These are phyloP conservation scores for Petrocephalus zakoni DNA, from an alignment of 2,113 vertebrate species.

Conservation along the genomic window DNA sequence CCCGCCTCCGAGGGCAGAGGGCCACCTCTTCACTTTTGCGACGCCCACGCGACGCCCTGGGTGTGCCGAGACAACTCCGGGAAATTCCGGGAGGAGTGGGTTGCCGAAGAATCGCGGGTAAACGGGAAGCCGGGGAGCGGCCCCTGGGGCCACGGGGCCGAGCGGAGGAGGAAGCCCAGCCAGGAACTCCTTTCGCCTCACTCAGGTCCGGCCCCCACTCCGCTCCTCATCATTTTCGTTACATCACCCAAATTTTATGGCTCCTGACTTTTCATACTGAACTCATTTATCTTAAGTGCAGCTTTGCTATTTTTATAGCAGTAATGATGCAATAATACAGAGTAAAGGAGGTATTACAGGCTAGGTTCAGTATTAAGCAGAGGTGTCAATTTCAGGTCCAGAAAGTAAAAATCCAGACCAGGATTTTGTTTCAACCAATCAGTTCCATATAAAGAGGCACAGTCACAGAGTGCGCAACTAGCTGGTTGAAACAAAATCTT, in stretches of 20 bases:
- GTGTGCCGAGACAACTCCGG: background rate
- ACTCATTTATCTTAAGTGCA: background rate
- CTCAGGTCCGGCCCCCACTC: background rate
- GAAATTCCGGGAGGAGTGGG: background rate
- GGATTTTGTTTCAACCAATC: too few species aligned
- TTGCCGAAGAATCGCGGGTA: background rate
- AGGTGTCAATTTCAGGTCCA: too few species aligned
- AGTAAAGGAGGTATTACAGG: background rate
- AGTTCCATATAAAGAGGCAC: too few species aligned
- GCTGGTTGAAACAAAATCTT: too few species aligned
- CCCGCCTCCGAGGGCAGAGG: constrained; percentile 33
- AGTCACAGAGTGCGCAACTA: too few species aligned
- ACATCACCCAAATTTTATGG: background rate
- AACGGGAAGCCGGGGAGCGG: background rate
- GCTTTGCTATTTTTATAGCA: background rate
- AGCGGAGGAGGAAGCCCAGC: constrained; percentile 17
- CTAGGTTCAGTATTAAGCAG: background rate
- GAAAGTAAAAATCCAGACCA: too few species aligned
- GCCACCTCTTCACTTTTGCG: too few species aligned
- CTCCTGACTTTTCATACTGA: background rate
- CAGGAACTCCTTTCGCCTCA: constrained; percentile 9
- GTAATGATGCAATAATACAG: background rate
- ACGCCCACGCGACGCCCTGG: background rate
- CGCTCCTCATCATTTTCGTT: too few species aligned
- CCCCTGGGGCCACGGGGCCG: background rate